Conservation (phyloP, 2,113 vertebrate genomes). For the Cinclus mexicanus region DNA sequence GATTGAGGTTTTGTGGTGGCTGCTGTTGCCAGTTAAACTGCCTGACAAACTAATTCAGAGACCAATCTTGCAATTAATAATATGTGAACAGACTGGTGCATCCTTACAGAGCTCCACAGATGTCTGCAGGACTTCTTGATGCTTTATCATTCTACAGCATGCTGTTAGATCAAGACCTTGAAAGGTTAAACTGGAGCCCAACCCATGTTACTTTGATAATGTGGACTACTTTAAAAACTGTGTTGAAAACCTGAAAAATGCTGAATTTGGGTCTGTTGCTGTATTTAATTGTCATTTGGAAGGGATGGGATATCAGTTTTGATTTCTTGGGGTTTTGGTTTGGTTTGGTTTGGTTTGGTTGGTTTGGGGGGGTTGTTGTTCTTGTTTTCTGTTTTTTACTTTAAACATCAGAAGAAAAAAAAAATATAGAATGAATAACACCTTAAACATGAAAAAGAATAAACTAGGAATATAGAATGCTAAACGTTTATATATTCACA, state of each 20-base stretch:
- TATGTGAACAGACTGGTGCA: not conserved
- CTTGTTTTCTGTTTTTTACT: not conserved
- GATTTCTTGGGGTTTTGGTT: not conserved
- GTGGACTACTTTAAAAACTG: not conserved
- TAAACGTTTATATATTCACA: not conserved
- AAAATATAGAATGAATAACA: not conserved
- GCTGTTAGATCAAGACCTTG: not conserved
- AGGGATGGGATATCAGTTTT: not conserved
- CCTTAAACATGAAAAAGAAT: not conserved
- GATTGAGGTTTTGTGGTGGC: not conserved
- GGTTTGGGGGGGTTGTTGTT: accelerated
- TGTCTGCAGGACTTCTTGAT: not conserved
- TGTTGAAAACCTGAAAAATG: not conserved
- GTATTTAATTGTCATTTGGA: not conserved
- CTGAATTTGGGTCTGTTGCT: not conserved
- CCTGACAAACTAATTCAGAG: not conserved
- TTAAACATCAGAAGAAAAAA: not conserved
- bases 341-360: not conserved
- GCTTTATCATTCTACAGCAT: not conserved
- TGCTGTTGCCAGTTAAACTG: not conserved
- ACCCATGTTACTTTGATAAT: not conserved
- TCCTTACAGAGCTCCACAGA: not conserved
- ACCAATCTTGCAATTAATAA: not conserved
- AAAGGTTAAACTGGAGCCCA: not conserved
- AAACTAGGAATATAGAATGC: not conserved